Base-by-base conservation (phyloP, 2,797 vertebrate species). In the Centroberyx gerrardi region DNA sequence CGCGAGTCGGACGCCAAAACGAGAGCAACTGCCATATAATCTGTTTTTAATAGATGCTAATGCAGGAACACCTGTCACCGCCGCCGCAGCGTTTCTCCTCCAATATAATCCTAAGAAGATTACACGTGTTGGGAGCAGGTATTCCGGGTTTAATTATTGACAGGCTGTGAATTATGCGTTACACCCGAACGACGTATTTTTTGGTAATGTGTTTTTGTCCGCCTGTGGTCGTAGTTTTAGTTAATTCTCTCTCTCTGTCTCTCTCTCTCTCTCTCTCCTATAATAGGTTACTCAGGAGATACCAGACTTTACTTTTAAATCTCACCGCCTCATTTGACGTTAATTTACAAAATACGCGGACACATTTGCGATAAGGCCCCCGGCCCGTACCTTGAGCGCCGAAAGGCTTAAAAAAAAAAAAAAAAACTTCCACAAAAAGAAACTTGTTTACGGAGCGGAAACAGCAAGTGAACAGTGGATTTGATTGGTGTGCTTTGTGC, bases 111-210 rank as follows among this genome's bases (percentile, higher is more conserved):
- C 87, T 96, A 96, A 96, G 82, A 88, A 96, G 96, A 97, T 97
- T 97, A 97, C 94, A 96, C 94, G 94, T 96, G 96, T 96, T 96
- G 96, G 96, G 96, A 96, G 96, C 95, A 98, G 97, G 96, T 98
- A 98, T 92, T 96, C 95, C 95, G 95, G 95, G 94, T 96, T 95
- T 96, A 95, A 96, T 96, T 96, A 88, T 87, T 82, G 88, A 90
- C 89, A 83, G 80, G 94, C 96, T 94, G 63, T 74, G 81, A 90
- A 78, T 90, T 81, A 82, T 58, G 78, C 60, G 53, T 74, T 52
- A 46, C 93, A 82, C 77, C 71, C 59, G 92, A 95, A 22, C 17
- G 15, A 85, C 95, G 95, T 94, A 93, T 95, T 95, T 48, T 94
- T 78, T 75, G 70, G 78, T 79, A 90, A 94, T 74, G 76, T 82